phyloP scores from a whole-genome alignment of 2,797 vertebrate genomes.

The Peromyscus eremicus region DNA sequence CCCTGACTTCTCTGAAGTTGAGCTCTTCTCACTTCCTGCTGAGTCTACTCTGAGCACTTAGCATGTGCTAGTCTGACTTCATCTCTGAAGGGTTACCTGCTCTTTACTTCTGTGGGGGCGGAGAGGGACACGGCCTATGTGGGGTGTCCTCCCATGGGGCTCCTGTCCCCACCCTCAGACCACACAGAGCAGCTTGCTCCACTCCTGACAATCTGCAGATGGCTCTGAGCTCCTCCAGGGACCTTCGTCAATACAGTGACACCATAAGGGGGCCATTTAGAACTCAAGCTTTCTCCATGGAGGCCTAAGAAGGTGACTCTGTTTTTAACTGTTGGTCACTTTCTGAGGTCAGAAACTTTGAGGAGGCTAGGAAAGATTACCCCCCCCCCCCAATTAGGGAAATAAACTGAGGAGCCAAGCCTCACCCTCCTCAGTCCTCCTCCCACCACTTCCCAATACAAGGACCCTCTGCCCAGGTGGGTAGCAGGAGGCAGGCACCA shows the following conservation, averaged over 20 bases:
- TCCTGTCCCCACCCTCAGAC: neutral
- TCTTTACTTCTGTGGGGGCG: neutral
- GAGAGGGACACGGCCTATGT: neutral
- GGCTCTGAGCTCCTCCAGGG: neutral
- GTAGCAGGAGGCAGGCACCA: constrained; percentile 28
- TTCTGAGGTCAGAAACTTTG: constrained; percentile 16
- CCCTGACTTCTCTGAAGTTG: constrained; percentile 39
- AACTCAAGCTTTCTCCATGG: neutral
- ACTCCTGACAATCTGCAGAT: neutral
- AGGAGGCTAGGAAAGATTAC: constrained; percentile 6
- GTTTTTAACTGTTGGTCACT: constrained; percentile 20
- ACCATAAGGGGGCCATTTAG: neutral
- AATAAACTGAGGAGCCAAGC: neutral
- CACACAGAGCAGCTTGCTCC: neutral
- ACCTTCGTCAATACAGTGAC: neutral
- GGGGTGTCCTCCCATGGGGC: neutral
- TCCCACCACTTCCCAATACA: neutral
- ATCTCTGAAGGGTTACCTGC: neutral
- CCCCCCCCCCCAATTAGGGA: constrained; percentile 15
- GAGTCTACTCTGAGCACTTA: constrained; percentile 36
- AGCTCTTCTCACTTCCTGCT: neutral
- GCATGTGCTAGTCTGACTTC: neutral
- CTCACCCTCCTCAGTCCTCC: neutral
- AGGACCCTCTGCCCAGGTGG: constrained; percentile 24
- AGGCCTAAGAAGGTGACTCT: neutral